Evolutionary conservation across 35 echinoderm and acorn worm species (phyloP).

Genomic region (Stichopus chloronotus): DNA sequence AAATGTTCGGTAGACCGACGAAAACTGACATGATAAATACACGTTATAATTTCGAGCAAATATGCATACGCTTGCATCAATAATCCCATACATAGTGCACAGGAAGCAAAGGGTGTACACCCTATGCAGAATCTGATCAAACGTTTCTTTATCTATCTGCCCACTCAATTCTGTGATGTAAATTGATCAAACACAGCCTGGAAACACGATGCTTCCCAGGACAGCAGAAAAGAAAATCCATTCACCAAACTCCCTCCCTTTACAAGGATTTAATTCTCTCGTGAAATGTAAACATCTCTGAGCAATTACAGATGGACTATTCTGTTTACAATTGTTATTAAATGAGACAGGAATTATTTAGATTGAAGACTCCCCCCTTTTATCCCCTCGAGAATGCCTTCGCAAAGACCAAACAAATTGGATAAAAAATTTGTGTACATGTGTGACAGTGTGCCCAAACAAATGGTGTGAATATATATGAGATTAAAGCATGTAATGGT

Average conservation of each 20-base stretch:
- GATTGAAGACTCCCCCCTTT: not conserved
- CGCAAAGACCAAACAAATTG: not conserved
- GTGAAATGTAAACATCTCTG: not conserved
- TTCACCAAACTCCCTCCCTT: conserved; percentile 28
- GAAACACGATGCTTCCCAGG: conserved; percentile 35
- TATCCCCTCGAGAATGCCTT: not conserved
- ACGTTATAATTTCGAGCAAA: too few species aligned
- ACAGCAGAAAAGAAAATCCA: conserved; percentile 36
- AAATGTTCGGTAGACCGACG: not conserved
- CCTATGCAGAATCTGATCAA: not conserved
- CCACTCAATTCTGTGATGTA: conserved; percentile 15
- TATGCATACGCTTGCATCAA: too few species aligned
- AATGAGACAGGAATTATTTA: not conserved
- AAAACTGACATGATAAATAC: conserved; percentile 8
- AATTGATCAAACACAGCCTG: conserved; percentile 30
- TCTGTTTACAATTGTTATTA: conserved; percentile 41
- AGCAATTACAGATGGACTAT: conserved; percentile 3
- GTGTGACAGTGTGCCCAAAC: not conserved
- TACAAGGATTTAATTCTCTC: not conserved
- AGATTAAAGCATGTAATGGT: too few species aligned
- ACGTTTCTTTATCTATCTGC: not conserved
- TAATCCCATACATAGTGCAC: too few species aligned
- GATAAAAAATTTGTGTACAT: not conserved
- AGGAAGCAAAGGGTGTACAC: not conserved
- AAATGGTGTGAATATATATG: too few species aligned